Evolutionary conservation across 2,888 invertebrate species (phyloP), one percentile per base, ranked within the genome.

Genomic region (Orgyia antiqua): DNA sequence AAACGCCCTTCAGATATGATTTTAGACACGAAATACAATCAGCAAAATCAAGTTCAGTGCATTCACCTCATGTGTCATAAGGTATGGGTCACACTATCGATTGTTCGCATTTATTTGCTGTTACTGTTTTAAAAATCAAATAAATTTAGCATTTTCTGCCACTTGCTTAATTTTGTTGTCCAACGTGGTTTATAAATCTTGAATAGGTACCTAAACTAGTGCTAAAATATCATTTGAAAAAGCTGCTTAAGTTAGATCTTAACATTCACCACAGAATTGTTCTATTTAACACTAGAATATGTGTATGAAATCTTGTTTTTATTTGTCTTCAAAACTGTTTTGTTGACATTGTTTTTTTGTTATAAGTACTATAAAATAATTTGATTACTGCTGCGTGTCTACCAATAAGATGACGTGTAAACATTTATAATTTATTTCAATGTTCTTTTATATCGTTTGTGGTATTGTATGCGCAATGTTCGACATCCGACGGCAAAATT

Each of bases 11-110:
- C 40, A 47, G 12, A 45, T 29, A 42, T 32, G 33, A 13, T 33
- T 39, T 33, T 24, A 27, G 33, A 31, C 42, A 33, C 31, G 39
- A 41, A 42, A 45, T 26, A 51, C 37, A 43, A 44, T 43, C 51
- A 51, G 49, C 46, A 31, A 53, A 53, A 47, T 51, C 23, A 35
- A 37, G 31, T 39, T n/a, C 29, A 36, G 49, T 42, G 23, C 49
- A 20, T 53, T 53, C 35, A 51, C 51, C 47, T 43, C 47, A 26
- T 35, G 39, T 46, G 23, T 36, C 39, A 36, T 51, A 44, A 47
- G 39, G 31, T 10, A 27, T 3, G 27, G 23, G 4, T 37, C 33
- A 50, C 45, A 47, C 50, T 26, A 33, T 24, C 42, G 34, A 29
- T 24, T 25, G 29, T 13, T 11, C 26, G 41, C 38, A 34, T n/a